A percentile compares a stretch with the other conserved stretches of the same genome.
phyloP scores from a whole-genome alignment of 2,113 vertebrate species.

The Melanocharis versteri region DNA sequence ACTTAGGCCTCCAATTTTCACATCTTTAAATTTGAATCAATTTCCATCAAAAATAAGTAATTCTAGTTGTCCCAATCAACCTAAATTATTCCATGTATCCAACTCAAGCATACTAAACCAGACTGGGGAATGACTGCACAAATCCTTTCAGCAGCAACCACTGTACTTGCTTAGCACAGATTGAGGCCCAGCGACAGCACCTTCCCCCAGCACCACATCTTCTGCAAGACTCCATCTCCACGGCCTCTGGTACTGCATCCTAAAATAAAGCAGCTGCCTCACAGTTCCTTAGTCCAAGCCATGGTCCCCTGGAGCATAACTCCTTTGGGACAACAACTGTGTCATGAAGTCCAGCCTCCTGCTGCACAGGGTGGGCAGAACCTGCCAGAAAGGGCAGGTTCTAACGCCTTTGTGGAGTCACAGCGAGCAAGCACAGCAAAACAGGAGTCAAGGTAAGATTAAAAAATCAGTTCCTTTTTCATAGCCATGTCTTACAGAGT shows the following conservation, averaged over 20 bases:
- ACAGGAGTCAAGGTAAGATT: background rate
- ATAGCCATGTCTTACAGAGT: background rate
- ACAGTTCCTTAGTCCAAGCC: background rate
- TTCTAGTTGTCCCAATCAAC: background rate
- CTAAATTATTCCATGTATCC: background rate
- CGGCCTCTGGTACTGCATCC: background rate
- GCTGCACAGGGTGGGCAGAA: background rate
- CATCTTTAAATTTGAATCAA: background rate
- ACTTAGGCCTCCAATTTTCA: background rate
- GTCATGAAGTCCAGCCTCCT: background rate
- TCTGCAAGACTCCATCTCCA: background rate
- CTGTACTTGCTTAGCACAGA: accelerated
- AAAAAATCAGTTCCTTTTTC: background rate
- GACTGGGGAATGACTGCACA: background rate
- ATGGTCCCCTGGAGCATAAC: accelerated
- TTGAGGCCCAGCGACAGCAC: background rate
- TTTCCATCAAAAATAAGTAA: background rate
- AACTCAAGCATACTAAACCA: background rate
- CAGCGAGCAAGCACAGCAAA: accelerated
- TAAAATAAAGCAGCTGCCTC: background rate
- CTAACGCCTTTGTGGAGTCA: background rate
- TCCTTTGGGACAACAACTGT: background rate
- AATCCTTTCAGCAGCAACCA: background rate
- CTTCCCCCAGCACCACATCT: background rate
- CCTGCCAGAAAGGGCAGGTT: background rate